These are phyloP conservation scores for Zapus hudsonius DNA, from an alignment of 2,113 vertebrate genomes.

Conservation along the genomic window DNA sequence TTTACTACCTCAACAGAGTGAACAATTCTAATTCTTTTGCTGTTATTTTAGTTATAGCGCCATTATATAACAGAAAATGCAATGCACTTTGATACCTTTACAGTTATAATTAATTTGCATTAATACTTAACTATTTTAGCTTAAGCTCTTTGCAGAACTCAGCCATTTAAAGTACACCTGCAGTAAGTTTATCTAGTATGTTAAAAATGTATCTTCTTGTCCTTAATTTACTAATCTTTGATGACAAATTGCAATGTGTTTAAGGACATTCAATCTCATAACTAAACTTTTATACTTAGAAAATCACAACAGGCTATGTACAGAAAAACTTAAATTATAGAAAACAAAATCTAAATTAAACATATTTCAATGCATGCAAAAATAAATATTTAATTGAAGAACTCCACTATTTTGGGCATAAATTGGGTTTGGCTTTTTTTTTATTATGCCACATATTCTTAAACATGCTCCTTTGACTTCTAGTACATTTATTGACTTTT, in stretches of 20 bases:
- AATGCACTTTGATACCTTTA: not conserved
- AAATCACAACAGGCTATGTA: not conserved
- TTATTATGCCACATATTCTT: not conserved
- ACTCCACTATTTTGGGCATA: not conserved
- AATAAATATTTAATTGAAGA: not conserved
- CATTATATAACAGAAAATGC: not conserved
- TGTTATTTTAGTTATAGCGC: not conserved
- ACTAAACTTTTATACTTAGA: not conserved
- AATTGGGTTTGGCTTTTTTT: not conserved
- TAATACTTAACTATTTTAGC: not conserved
- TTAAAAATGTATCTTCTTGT: constrained; percentile 37
- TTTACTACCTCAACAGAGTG: constrained; percentile 11
- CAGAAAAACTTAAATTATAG: not conserved
- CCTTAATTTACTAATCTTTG: constrained; percentile 8
- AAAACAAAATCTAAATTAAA: not conserved
- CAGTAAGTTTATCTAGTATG: not conserved
- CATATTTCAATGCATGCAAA: not conserved
- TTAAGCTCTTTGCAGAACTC: not conserved
- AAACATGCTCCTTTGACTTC: not conserved
- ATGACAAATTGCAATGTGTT: not conserved
- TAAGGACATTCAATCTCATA: not conserved
- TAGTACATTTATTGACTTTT: not conserved
- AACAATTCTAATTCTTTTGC: not conserved
- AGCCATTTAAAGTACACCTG: not conserved
- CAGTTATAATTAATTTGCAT: not conserved